A percentile compares a stretch with the other conserved stretches of the same genome.
phyloP scores from a whole-genome alignment of 2,888 invertebrate genomes.

The Plagodis pulveraria region DNA sequence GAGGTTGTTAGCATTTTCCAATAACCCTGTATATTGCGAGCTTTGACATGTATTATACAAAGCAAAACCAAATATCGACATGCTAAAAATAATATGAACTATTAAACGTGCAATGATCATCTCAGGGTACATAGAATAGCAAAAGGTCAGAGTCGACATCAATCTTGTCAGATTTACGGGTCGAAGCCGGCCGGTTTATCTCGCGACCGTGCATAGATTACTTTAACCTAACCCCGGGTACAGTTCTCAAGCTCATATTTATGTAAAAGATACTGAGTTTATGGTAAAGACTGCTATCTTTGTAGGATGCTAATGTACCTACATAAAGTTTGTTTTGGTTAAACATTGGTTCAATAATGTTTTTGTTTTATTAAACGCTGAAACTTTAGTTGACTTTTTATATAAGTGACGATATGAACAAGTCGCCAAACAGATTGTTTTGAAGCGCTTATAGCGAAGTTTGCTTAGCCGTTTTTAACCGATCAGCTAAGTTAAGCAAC shows the following conservation, averaged over 20 bases:
- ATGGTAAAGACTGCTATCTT: constrained; percentile 25
- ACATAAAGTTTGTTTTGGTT: no score
- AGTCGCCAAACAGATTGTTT: no score
- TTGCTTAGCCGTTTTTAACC: no score
- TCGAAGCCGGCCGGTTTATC: constrained; percentile 57
- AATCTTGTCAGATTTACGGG: constrained; percentile 76
- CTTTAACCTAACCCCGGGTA: constrained; percentile 25
- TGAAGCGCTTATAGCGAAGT: no score
- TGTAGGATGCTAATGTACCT: constrained; percentile 1
- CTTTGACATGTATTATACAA: no score
- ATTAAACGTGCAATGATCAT: constrained; percentile 18
- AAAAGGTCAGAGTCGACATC: constrained; percentile 63
- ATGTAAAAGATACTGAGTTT: constrained; percentile 29
- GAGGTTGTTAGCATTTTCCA: no score
- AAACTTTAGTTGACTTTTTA: no score
- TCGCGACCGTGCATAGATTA: constrained; percentile 57
- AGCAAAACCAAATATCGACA: neutral
- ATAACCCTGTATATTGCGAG: no score
- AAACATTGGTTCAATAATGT: no score
- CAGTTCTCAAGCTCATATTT: constrained; percentile 30
- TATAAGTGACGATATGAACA: no score
- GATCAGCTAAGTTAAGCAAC: no score
- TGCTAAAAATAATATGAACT: neutral
- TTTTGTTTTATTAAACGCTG: no score
- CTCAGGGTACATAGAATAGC: constrained; percentile 38